Percentiles rank a stretch among this genome's conserved stretches.
phyloP scores from a whole-genome alignment of 2,888 invertebrate species.

The Teinopalpus imperialis region DNA sequence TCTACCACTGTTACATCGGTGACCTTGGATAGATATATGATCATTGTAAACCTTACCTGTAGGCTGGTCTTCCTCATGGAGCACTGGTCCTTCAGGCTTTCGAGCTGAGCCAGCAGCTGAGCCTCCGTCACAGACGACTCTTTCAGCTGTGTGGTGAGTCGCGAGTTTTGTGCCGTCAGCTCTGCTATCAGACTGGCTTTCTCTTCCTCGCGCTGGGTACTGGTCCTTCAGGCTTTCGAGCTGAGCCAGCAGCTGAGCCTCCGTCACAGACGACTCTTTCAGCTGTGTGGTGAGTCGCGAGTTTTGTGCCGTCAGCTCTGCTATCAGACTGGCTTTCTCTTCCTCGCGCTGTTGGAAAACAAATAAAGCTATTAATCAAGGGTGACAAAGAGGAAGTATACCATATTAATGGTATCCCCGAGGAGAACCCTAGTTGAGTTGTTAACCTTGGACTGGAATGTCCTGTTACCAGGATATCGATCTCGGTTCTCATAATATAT shows the following conservation, averaged over 20 bases:
- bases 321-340: slow-evolving; percentile 90
- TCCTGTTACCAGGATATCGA: no score
- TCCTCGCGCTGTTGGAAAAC: slow-evolving; percentile 83
- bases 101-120: slow-evolving; percentile 90
- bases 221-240: slow-evolving; percentile 92
- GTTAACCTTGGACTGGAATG: no score
- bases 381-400: no score
- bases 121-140: slow-evolving; percentile 91
- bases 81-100: slow-evolving; percentile 92
- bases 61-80: slow-evolving; percentile 89
- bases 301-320: slow-evolving; percentile 94
- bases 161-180: slow-evolving; percentile 93
- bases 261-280: slow-evolving; percentile 90
- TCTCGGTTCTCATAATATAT: no score
- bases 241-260: slow-evolving; percentile 90
- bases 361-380: no score
- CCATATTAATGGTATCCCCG: no score
- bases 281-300: slow-evolving; percentile 92
- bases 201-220: slow-evolving; percentile 90
- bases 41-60: slow-evolving; percentile 79
- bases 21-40: no score
- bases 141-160: slow-evolving; percentile 92
- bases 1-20: no score
- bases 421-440: no score
- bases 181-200: slow-evolving; percentile 91